Percentiles rank a stretch among this genome's conserved stretches.
Conservation (phyloP, 53 echinoderm and acorn worm species). For the Temnopleurus reevesii region DNA sequence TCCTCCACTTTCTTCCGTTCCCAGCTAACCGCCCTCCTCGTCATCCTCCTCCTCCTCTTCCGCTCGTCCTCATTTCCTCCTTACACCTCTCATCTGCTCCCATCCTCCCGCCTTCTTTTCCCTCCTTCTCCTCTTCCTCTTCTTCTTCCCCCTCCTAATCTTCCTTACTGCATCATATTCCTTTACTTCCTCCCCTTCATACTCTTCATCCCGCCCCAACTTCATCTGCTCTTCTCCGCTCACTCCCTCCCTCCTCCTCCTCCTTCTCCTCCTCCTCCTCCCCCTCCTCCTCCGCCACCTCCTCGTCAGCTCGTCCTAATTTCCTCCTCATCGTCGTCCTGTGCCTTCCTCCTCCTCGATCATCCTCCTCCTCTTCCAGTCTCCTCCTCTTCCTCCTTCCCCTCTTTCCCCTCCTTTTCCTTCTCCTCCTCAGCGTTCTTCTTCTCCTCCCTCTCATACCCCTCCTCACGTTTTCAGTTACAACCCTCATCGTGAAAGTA, state of each 20-base stretch:
- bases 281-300: neutral
- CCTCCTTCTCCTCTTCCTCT: too few relatives aligned
- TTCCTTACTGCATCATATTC: neutral
- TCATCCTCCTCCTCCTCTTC: neutral
- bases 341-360: neutral
- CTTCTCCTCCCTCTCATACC: too few relatives aligned
- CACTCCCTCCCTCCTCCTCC: neutral
- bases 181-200: neutral
- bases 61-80: neutral
- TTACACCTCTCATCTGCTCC: too few relatives aligned
- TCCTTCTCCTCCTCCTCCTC: neutral
- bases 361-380: neutral
- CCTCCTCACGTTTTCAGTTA: too few relatives aligned
- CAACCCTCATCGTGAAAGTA: too few relatives aligned
- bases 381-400: neutral
- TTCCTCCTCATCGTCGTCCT: neutral
- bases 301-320: neutral
- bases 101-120: neutral
- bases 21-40: neutral
- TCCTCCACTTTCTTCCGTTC: neutral
- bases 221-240: neutral
- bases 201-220: neutral
- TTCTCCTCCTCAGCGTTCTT: too few relatives aligned
- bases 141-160: too few relatives aligned
- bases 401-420: too few relatives aligned